Evolutionary conservation across 1,140 invertebrate species (phyloP), one percentile per base, ranked within the genome.

Genomic region (Chionoecetes opilio): DNA sequence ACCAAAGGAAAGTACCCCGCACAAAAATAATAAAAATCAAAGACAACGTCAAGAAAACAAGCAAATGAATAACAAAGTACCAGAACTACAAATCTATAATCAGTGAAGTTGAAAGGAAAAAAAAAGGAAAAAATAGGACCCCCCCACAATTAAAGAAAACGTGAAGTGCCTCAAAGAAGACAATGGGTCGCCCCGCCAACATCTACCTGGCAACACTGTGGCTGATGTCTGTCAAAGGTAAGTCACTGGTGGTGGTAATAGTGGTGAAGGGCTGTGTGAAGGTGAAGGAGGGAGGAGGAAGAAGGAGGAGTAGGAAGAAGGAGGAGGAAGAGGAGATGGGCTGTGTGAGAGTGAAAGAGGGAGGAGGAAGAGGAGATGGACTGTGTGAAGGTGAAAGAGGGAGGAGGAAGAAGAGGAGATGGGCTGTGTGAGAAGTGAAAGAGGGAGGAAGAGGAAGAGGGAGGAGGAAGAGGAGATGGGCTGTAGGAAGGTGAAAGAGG

Each of bases 191-290:
- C 9, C 32, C 46, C 0, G 31, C 89, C 17, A 91, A 75, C 89
- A 0, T 91, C 31, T 91, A 75, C 53, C 63, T 91, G 29, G 89
- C 89, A 75, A 91, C 89, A 34, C 46, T 91, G 89, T 91, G 89
- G 89, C 53, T 91, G 41, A 53, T 91, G 41, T 91, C 53, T 75
- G 21, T 91, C 17, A 34, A 91, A 91, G 89, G 89, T 91, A 91
- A 91, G 89, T 91, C 41, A 2, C 89, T 29, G n/a, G 35, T 29
- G 53, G 26, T 91, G 46, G 89, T 34, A 91, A 75, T 34, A 34
- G 3, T 91, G 32, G 29, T 26, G 2, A 29, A 5, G 46, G 21
- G 46, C n/a, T 75, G 8, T 46, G 14, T 46, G 14, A 14, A 75
- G 63, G 21, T 14, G 41, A 14, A 75, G 53, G 53, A 26, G 21